Evolutionary conservation across 2,797 vertebrate species (phyloP).

Genomic region (Arremon brunneinucha): DNA sequence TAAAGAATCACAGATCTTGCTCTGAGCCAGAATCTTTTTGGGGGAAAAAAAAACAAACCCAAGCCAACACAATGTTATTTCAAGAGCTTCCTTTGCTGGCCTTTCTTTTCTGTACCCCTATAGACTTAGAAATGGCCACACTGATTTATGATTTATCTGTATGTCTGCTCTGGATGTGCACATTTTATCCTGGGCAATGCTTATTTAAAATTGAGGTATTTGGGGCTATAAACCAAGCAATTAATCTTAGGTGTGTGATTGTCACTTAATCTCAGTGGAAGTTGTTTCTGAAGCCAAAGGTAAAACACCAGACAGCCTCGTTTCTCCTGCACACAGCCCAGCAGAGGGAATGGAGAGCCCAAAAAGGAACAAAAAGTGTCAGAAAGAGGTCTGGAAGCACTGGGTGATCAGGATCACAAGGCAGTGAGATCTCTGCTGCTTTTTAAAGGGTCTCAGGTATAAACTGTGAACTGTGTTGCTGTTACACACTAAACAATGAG

Average conservation of each 20-base stretch:
- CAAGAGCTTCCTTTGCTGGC: not conserved
- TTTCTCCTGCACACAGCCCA: not conserved
- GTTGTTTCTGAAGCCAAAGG: not conserved
- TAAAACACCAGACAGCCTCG: not conserved
- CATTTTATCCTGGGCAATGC: not conserved
- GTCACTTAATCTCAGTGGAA: not conserved
- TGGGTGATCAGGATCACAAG: not conserved
- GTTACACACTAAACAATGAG: not conserved
- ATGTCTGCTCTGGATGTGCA: not conserved
- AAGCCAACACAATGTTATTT: not conserved
- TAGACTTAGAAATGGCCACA: not conserved
- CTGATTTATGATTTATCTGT: not conserved
- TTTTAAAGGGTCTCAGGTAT: not conserved
- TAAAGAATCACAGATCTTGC: not conserved
- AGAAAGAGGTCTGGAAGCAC: not conserved
- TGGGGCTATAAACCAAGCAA: not conserved
- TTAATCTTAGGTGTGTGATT: not conserved
- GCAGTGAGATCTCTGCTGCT: not conserved
- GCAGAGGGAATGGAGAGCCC: not conserved
- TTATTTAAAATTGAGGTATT: not conserved
- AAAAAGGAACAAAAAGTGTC: not conserved
- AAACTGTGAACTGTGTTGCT: not conserved
- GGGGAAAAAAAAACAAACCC: fast-evolving
- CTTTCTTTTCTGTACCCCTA: not conserved
- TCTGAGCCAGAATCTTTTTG: not conserved